phyloP scores from a whole-genome alignment of 2,113 vertebrate species.

The Cyanistes caeruleus region DNA sequence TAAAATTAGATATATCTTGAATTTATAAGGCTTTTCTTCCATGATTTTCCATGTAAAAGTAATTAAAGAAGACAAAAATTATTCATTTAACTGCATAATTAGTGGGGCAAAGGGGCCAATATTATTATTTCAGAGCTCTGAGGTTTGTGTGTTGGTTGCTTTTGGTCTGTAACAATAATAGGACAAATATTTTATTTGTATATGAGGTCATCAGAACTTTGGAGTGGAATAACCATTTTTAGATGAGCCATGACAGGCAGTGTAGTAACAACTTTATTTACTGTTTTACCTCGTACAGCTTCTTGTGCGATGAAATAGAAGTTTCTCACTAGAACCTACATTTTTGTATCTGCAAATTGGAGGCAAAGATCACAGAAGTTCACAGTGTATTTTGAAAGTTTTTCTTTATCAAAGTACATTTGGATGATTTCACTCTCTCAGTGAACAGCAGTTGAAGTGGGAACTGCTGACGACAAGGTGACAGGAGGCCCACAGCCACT shows the following conservation, averaged over 20 bases:
- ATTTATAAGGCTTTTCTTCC: background rate
- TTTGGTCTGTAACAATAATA: background rate
- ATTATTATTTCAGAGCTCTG: background rate
- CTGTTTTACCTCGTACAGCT: background rate
- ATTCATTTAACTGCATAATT: background rate
- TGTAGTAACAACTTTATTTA: background rate
- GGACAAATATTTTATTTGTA: background rate
- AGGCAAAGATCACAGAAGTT: background rate
- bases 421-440: background rate
- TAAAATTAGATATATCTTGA: background rate
- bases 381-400: background rate
- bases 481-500: background rate
- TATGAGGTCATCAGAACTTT: background rate
- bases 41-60: background rate
- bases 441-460: background rate
- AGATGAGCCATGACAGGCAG: background rate
- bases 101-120: background rate
- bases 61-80: background rate
- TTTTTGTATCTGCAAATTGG: fast-evolving
- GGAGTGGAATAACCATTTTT: background rate
- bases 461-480: slow-evolving; percentile 28
- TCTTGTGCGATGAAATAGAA: background rate
- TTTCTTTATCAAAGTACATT: background rate
- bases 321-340: background rate
- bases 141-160: background rate